These are phyloP conservation scores for Apoda limacodes DNA, from an alignment of 2,888 invertebrate species.

Conservation along the genomic window DNA sequence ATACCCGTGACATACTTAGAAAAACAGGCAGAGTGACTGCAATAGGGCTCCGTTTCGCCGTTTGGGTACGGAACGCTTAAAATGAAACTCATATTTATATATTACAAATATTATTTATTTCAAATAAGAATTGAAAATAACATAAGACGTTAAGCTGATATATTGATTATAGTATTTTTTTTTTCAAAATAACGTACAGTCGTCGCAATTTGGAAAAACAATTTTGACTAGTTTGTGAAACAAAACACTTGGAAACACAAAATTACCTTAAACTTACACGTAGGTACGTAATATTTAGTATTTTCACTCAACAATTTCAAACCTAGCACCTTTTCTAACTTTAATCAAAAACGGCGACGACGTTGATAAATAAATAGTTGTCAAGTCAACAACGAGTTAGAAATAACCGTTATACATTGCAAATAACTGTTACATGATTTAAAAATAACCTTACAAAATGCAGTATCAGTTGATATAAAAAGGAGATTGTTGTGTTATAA, in stretches of 20 bases:
- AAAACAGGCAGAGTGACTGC: too few species aligned
- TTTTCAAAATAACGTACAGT: constrained; percentile 18
- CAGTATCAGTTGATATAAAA: constrained; percentile 10
- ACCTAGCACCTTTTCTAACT: background rate
- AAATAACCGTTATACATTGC: background rate
- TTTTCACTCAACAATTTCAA: background rate
- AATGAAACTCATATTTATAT: constrained; percentile 38
- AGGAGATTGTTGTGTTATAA: constrained; percentile 33
- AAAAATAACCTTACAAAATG: too few species aligned
- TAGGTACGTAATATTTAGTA: background rate
- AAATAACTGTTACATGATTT: too few species aligned
- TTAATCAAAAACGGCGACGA: constrained; percentile 21
- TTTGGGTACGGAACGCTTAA: constrained; percentile 4
- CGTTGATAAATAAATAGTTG: constrained; percentile 14
- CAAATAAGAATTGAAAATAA: constrained; percentile 57
- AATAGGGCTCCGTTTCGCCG: too few species aligned
- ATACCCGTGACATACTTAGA: too few species aligned
- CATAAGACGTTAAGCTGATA: constrained; percentile 52
- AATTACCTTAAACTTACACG: background rate
- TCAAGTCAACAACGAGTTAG: constrained; percentile 2
- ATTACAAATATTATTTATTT: constrained; percentile 65
- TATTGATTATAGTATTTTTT: constrained; percentile 5
- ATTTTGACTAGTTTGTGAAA: constrained; percentile 62
- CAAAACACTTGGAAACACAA: constrained; percentile 16
- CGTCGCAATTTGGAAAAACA: constrained; percentile 40